Conservation (phyloP, 2,113 vertebrate species). For the Limnothrissa miodon region DNA sequence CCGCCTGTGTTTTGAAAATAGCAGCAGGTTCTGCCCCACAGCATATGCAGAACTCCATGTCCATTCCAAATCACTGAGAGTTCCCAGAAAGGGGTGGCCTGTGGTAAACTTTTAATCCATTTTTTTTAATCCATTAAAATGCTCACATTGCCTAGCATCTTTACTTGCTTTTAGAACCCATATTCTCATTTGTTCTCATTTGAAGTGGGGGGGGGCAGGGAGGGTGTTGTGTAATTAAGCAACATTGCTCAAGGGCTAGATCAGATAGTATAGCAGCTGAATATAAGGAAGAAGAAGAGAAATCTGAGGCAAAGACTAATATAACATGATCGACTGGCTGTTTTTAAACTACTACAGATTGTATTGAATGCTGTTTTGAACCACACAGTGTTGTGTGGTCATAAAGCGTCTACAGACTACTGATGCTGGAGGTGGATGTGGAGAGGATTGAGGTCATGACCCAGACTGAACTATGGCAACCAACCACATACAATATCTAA, state of each 20-base stretch:
- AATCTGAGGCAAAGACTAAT: not conserved
- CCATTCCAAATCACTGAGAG: conserved; percentile 26
- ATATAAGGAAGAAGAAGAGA: not conserved
- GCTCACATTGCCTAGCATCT: not conserved
- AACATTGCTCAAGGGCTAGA: not conserved
- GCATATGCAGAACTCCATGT: not conserved
- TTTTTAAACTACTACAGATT: not conserved
- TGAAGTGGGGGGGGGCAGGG: not conserved
- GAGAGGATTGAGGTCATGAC: not conserved
- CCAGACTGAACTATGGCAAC: not conserved
- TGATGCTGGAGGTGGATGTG: not conserved
- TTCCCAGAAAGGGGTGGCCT: conserved; percentile 30
- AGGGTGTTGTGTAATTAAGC: not conserved
- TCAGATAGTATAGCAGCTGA: not conserved
- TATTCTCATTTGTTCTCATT: not conserved
- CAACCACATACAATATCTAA: not conserved
- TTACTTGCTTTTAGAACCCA: not conserved
- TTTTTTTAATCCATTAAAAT: not conserved
- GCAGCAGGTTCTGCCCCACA: conserved; percentile 10
- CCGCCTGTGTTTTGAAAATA: conserved; percentile 34
- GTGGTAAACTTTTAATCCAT: not conserved
- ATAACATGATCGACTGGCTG: not conserved
- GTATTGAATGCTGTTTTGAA: not conserved
- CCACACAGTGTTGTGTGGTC: not conserved
- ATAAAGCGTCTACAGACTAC: not conserved